Evolutionary conservation across 2,113 vertebrate species (phyloP).

Genomic region (Patagioenas fasciata): DNA sequence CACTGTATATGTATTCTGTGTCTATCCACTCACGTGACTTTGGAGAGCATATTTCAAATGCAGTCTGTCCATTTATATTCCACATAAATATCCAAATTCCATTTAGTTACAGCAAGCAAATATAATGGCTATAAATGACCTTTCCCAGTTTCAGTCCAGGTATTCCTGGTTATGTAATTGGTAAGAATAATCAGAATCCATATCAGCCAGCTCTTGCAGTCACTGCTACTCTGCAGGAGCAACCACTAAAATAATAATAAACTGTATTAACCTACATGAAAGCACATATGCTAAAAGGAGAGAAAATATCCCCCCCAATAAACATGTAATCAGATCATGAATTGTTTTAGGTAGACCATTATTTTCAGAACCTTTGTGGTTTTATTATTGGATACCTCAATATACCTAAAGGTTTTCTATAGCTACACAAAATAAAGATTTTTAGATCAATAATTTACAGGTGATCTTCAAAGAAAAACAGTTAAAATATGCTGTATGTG

Average conservation of each 20-base stretch:
- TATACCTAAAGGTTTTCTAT: neutral
- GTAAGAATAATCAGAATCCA: neutral
- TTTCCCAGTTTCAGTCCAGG: neutral
- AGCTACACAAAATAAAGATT: neutral
- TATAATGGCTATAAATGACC: neutral
- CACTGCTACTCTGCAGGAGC: neutral
- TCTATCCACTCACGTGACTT: neutral
- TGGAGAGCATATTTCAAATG: neutral
- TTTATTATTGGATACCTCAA: fast-evolving
- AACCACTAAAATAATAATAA: neutral
- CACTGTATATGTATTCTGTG: neutral
- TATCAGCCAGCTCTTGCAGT: neutral
- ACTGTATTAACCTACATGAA: neutral
- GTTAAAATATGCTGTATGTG: neutral
- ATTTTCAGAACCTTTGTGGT: neutral
- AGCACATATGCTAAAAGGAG: neutral
- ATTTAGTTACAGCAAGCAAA: neutral
- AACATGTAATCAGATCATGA: neutral
- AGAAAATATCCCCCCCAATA: neutral
- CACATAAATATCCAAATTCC: neutral
- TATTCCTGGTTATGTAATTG: neutral
- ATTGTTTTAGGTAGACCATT: neutral
- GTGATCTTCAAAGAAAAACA: neutral
- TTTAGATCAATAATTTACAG: neutral
- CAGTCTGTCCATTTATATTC: neutral